Evolutionary conservation across 2,113 vertebrate species (phyloP).

Genomic region (Psophia crepitans): DNA sequence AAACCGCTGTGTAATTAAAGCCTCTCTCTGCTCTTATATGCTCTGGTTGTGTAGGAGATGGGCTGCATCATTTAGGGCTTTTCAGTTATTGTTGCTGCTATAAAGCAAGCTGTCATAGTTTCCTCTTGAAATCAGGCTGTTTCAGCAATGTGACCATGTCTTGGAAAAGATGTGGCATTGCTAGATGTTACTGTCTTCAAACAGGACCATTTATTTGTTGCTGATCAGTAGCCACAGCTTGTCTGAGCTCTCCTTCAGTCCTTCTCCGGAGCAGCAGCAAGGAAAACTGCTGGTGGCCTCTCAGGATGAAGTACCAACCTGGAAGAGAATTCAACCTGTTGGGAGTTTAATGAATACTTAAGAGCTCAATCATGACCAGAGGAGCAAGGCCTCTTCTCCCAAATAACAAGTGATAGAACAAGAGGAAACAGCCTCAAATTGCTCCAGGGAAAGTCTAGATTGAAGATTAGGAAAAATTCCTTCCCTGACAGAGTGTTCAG

Average conservation of each 20-base stretch:
- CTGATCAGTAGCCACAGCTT: background rate
- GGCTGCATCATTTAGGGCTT: background rate
- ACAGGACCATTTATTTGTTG: background rate
- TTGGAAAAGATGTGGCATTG: background rate
- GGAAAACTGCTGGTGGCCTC: background rate
- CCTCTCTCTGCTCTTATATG: background rate
- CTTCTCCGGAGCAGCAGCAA: background rate
- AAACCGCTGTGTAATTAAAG: background rate
- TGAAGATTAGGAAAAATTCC: no score
- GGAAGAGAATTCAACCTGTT: background rate
- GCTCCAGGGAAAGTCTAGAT: no score
- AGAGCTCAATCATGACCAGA: background rate
- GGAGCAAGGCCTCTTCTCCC: background rate
- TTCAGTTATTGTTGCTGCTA: background rate
- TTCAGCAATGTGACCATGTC: rapidly evolving
- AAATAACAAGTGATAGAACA: no score
- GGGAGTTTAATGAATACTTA: background rate
- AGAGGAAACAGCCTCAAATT: no score
- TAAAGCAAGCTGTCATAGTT: background rate
- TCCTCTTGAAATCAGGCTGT: background rate
- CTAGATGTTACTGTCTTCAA: no score
- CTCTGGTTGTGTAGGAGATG: background rate
- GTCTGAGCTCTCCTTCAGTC: background rate
- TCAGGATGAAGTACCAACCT: background rate
- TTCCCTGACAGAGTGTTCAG: no score